A percentile compares a stretch with the other conserved stretches of the same genome.
Conservation (phyloP, 1,140 invertebrate genomes). For the Helicoverpa armigera region DNA sequence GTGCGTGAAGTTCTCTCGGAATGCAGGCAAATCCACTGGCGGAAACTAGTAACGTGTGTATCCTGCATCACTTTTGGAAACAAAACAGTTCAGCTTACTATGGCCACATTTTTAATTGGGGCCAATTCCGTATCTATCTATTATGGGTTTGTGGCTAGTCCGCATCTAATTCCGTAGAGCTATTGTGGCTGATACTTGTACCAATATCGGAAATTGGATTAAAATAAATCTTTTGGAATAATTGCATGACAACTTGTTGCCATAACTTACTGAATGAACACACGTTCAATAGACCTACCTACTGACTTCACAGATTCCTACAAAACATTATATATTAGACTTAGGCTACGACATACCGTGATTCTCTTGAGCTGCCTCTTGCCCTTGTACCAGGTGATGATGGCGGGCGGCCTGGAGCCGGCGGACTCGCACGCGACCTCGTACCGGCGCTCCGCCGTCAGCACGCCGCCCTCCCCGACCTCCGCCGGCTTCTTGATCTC, state of each 20-base stretch:
- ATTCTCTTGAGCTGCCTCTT: constrained; percentile 92
- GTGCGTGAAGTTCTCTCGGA: too few species aligned
- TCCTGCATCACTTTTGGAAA: background rate
- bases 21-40: too few species aligned
- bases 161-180: background rate
- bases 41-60: background rate
- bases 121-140: background rate
- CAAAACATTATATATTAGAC: too few species aligned
- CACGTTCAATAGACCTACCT: too few species aligned
- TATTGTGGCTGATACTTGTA: background rate
- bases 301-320: too few species aligned
- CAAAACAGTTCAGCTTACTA: background rate
- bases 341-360: constrained; percentile 86
- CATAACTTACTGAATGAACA: too few species aligned
- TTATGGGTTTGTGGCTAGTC: background rate
- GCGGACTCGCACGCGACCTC: constrained; percentile 93
- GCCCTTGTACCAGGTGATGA: constrained; percentile 96
- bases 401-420: constrained; percentile 94
- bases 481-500: constrained; percentile 89
- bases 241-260: too few species aligned
- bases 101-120: background rate
- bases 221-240: background rate
- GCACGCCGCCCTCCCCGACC: constrained; percentile 76
- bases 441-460: constrained; percentile 92
- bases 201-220: background rate